A percentile compares a stretch with the other conserved stretches of the same genome.
Conservation (phyloP, 2,113 vertebrate genomes). For the Astatoreochromis straeleni region DNA sequence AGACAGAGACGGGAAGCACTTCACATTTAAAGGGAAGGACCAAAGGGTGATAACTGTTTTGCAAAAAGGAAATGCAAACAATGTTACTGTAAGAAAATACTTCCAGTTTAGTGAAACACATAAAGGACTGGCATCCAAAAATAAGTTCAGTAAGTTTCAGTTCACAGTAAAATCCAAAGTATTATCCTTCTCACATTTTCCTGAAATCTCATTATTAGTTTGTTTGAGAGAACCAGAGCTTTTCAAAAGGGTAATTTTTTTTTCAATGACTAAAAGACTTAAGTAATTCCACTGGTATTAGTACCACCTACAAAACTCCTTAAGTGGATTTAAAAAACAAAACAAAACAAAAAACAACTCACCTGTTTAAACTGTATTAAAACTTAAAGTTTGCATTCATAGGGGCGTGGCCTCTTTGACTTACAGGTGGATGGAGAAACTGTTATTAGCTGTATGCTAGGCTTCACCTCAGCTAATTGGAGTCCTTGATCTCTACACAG, state of each 20-base stretch:
- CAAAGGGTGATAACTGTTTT: neutral
- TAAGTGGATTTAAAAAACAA: neutral
- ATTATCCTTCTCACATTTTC: neutral
- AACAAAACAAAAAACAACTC: rapidly evolving
- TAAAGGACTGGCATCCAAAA: neutral
- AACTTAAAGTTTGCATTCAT: rapidly evolving
- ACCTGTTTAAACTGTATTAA: rapidly evolving
- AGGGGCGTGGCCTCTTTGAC: neutral
- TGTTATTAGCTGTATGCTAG: neutral
- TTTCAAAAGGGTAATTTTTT: rapidly evolving
- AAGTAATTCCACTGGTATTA: rapidly evolving
- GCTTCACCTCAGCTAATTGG: neutral
- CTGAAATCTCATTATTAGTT: neutral
- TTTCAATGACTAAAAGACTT: neutral
- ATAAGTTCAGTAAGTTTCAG: neutral
- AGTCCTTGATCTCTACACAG: rapidly evolving
- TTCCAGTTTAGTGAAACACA: neutral
- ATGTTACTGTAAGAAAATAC: neutral
- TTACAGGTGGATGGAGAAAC: neutral
- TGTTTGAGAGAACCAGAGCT: neutral
- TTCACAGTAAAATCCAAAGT: neutral
- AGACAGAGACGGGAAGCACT: rapidly evolving
- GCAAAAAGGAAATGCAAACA: neutral
- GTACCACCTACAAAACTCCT: neutral
- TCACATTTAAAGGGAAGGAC: neutral